Base-by-base conservation (phyloP, 2,113 vertebrate genomes). In the Sarotherodon lohbergeri region DNA sequence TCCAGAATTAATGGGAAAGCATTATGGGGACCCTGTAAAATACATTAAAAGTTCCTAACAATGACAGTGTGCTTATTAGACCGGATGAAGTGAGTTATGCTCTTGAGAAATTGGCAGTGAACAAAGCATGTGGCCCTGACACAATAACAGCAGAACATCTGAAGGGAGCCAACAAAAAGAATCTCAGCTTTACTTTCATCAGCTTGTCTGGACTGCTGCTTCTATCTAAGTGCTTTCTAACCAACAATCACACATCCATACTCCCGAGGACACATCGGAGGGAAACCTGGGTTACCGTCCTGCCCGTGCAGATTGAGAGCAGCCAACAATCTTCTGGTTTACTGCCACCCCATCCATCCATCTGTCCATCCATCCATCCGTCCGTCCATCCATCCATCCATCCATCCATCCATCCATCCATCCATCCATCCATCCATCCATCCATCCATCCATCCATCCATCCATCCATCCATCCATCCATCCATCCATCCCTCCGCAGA, bases 401-500 rank as follows among this genome's bases (percentile, higher is more conserved):
- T 48, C 50, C 5, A 19, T 54, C 50, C 19, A 52, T 17, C 46
- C 6, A 2, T 48, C 39, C 4, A 39, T 1, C 41, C 12, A 3
- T 50, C 48, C 5, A 17, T 19, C 50, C 50, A 0, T 16, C 56
- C 24, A n/a, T n/a, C 5, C 50, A n/a, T 1, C 19, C 2, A 1
- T 57, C 24, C 12, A 5, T 9, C 4, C 5, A 16, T 32, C 27
- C 0, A 0, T 34, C 34, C 34, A 34, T n/a, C 59, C 59, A 12
- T 32, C 2, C 5, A 5, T 29, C 29, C 4, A 5, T 29, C 29
- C 5, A 6, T 32, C 5, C 1, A 1, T 27, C 27, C 3, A 1
- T 27, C 27, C 27, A 27, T 24, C 4, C 5, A 16, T 32, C 27
- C 0, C 0, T 34, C 34, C 34, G 10, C 11, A 3, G 63, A 41